Percentiles rank a stretch among this genome's conserved stretches.
These are phyloP conservation scores for Tachycineta bicolor DNA, from an alignment of 2,113 vertebrate species.

Conservation along the genomic window DNA sequence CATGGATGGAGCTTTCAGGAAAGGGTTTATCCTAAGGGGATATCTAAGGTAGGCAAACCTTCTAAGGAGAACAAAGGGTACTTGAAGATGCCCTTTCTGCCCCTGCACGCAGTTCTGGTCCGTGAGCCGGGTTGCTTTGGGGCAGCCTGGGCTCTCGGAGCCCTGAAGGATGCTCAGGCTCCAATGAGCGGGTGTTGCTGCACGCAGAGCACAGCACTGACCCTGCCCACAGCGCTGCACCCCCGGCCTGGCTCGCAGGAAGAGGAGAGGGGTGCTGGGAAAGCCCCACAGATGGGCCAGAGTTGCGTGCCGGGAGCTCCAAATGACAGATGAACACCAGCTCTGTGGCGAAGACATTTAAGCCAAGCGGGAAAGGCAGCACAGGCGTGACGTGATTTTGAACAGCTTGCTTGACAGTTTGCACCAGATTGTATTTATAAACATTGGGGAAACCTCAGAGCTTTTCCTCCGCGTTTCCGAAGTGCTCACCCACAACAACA, in stretches of 20 bases:
- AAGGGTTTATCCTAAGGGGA: neutral
- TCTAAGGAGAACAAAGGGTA: neutral
- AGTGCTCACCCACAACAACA: neutral
- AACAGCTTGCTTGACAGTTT: slow-evolving; percentile 67
- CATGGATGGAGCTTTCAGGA: neutral
- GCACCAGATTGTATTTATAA: slow-evolving; percentile 67
- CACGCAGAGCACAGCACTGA: accelerated
- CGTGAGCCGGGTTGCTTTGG: accelerated
- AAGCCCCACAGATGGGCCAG: neutral
- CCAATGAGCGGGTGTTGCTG: accelerated
- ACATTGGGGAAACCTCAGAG: slow-evolving; percentile 31
- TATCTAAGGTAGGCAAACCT: neutral
- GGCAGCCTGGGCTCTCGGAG: neutral
- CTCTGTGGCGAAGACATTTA: neutral
- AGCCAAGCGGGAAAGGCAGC: neutral
- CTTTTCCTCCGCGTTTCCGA: neutral
- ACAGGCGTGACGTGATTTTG: slow-evolving; percentile 36
- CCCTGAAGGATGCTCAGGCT: neutral
- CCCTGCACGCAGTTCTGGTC: accelerated
- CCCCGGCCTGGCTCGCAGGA: neutral
- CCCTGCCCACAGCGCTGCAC: accelerated
- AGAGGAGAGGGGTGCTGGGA: neutral
- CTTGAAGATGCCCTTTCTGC: accelerated
- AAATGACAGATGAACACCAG: accelerated
- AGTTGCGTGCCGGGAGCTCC: neutral